Conservation (phyloP, 2,797 vertebrate genomes). For the Peromyscus eremicus region DNA sequence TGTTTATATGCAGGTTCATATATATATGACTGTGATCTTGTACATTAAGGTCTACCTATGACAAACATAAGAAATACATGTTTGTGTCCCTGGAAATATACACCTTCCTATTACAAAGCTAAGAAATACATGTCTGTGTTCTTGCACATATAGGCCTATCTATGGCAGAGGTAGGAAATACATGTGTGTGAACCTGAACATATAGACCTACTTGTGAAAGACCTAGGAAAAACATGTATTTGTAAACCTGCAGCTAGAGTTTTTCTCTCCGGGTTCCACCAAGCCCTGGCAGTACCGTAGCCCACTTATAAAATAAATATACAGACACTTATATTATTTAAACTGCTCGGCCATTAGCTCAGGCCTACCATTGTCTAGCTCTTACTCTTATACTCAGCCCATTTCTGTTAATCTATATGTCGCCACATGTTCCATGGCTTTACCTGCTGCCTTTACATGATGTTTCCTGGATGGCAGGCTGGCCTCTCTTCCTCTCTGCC, state of each 20-base stretch:
- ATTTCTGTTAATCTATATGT: too few species aligned
- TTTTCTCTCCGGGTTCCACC: too few species aligned
- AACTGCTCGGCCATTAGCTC: too few species aligned
- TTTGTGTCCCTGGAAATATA: neutral
- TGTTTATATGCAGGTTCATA: neutral
- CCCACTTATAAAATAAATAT: too few species aligned
- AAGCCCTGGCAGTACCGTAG: too few species aligned
- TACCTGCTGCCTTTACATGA: too few species aligned
- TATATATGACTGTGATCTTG: neutral
- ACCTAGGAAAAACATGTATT: neutral
- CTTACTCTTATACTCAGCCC: too few species aligned
- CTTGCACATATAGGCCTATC: neutral
- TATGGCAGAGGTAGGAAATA: neutral
- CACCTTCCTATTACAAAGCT: neutral
- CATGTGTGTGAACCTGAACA: neutral
- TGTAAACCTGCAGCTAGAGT: neutral
- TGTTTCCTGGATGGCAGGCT: too few species aligned
- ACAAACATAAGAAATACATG: neutral
- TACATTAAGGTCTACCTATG: neutral
- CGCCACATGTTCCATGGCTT: too few species aligned
- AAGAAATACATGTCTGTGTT: neutral
- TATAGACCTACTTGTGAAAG: neutral
- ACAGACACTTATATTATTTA: too few species aligned
- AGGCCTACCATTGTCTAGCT: too few species aligned
- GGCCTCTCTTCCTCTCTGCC: too few species aligned